Conservation (phyloP, 35 echinoderm and acorn worm species). For the Heliocidaris erythrogramma region DNA sequence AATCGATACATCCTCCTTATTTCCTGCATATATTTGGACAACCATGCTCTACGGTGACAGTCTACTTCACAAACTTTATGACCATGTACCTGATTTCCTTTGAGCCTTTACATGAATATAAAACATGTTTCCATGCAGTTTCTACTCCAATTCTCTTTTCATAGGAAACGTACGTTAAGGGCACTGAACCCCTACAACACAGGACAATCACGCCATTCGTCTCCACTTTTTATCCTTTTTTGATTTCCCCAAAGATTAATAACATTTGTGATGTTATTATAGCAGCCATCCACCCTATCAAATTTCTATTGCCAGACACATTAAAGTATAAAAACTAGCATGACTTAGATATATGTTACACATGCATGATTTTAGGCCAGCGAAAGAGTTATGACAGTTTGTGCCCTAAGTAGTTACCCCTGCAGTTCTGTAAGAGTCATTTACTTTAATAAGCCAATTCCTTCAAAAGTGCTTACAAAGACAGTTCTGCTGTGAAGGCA, state of each 20-base stretch:
- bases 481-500: background rate
- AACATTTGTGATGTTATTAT: background rate
- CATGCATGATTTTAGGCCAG: background rate
- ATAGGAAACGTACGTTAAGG: background rate
- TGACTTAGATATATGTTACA: background rate
- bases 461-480: background rate
- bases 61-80: background rate
- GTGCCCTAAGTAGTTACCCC: background rate
- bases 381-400: background rate
- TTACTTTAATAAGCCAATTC: background rate
- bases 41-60: background rate
- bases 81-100: background rate
- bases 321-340: background rate
- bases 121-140: background rate
- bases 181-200: background rate
- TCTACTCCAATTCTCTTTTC: background rate
- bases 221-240: background rate
- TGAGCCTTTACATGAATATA: background rate
- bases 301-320: background rate
- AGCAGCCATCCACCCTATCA: background rate
- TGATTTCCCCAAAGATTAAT: background rate
- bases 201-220: background rate
- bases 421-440: background rate
- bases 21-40: background rate
- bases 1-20: background rate